Evolutionary conservation across 1,140 invertebrate genomes (phyloP).

Genomic region (Reticulitermes speratus): DNA sequence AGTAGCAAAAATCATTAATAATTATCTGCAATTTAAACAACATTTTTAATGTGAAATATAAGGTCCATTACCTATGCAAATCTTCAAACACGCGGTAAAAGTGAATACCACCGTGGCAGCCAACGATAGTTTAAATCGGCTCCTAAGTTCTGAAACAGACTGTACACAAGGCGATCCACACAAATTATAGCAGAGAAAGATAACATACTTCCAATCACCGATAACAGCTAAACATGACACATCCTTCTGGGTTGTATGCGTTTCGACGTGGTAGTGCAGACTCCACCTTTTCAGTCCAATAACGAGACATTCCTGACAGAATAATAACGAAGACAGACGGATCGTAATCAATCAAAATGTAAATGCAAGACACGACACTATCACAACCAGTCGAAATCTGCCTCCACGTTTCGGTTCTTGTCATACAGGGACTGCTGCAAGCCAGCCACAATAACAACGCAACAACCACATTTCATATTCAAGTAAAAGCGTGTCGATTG

Average conservation of each 20-base stretch:
- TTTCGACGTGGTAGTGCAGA: neutral
- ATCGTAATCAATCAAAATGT: neutral
- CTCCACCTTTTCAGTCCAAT: slow-evolving; percentile 10
- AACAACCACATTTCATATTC: too few relatives aligned
- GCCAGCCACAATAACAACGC: neutral
- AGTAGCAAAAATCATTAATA: too few relatives aligned
- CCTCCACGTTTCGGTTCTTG: neutral
- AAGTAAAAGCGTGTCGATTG: neutral
- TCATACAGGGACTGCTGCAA: neutral
- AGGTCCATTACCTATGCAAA: too few relatives aligned
- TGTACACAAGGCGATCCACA: neutral
- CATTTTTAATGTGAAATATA: too few relatives aligned
- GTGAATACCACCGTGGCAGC: too few relatives aligned
- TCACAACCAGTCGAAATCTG: neutral
- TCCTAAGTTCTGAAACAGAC: neutral
- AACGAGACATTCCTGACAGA: neutral
- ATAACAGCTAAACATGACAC: neutral
- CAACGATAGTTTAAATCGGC: too few relatives aligned
- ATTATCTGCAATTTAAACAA: too few relatives aligned
- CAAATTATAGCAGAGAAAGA: neutral
- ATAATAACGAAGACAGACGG: neutral
- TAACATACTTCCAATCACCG: neutral
- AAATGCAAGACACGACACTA: neutral
- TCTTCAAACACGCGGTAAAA: too few relatives aligned
- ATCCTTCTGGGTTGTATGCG: neutral